Evolutionary conservation across 1,140 invertebrate genomes (phyloP).

Genomic region (Liolophura sinensis): DNA sequence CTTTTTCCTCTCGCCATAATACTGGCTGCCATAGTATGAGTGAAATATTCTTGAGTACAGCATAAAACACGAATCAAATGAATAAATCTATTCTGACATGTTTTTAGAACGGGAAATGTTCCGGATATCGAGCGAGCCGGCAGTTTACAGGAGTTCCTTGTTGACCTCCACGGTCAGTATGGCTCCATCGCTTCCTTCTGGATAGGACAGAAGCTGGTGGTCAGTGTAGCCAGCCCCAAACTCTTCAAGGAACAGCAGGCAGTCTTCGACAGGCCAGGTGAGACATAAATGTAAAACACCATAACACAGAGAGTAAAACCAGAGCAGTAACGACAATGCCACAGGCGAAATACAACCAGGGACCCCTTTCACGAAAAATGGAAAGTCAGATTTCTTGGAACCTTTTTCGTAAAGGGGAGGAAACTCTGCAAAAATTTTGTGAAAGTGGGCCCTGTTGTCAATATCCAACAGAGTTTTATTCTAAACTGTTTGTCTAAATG

Average conservation of each 20-base stretch:
- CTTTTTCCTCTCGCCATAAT: no score
- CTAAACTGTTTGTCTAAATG: no score
- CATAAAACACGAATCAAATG: not conserved
- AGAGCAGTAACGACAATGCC: no score
- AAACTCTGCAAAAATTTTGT: no score
- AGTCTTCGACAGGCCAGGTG: constrained; percentile 57
- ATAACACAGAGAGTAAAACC: no score
- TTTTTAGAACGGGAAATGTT: constrained; percentile 54
- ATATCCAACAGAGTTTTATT: no score
- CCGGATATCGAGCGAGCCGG: constrained; percentile 50
- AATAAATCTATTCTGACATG: not conserved
- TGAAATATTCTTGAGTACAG: not conserved
- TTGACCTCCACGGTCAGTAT: constrained; percentile 46
- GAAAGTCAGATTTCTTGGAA: no score
- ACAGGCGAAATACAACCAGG: not conserved
- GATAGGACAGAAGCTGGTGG: constrained; percentile 43
- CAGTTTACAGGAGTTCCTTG: constrained; percentile 55
- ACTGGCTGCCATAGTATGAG: no score
- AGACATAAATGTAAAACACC: not conserved
- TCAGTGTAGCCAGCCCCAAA: constrained; percentile 52
- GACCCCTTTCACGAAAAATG: no score
- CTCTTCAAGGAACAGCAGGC: constrained; percentile 47
- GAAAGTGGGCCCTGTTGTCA: no score
- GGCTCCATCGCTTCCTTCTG: constrained; percentile 56
- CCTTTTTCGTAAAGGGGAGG: no score